Conservation (phyloP, 1,140 invertebrate genomes). For the Anagrus nilaparvatae region DNA sequence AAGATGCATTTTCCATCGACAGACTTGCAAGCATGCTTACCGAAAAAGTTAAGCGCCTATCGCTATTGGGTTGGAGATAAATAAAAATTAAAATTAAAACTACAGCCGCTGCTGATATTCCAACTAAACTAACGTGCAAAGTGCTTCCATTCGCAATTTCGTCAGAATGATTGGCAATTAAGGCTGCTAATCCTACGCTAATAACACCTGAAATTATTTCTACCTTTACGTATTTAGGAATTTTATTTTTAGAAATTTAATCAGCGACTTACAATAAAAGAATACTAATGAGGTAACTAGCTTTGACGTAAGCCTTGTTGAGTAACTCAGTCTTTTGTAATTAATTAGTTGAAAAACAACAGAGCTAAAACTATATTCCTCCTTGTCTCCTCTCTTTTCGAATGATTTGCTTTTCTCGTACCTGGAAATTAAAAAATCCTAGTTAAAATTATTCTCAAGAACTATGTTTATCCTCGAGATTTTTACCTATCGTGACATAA, state of each 20-base stretch:
- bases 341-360: conserved; percentile 41
- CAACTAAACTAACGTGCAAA: conserved; percentile 30
- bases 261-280: conserved; percentile 40
- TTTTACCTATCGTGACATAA: no score
- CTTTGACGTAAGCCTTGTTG: conserved; percentile 40
- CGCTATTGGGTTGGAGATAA: conserved; percentile 48
- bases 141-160: conserved; percentile 34
- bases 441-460: no score
- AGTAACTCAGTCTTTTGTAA: conserved; percentile 32
- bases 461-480: no score
- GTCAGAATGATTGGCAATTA: conserved; percentile 36
- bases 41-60: conserved; percentile 31
- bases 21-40: conserved; percentile 17
- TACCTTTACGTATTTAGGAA: neutral
- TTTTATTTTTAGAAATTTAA: neutral
- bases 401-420: conserved; percentile 34
- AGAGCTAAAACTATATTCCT: conserved; percentile 23
- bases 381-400: conserved; percentile 29
- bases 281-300: conserved; percentile 44
- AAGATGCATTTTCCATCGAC: neutral
- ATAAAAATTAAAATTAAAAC: conserved; percentile 45
- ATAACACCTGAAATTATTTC: conserved; percentile 37
- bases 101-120: conserved; percentile 33
- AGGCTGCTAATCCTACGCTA: conserved; percentile 41
- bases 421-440: conserved; percentile 27